Percentiles rank a stretch among this genome's conserved stretches.
Evolutionary conservation across 2,888 invertebrate genomes (phyloP).

Genomic region (Parasteatoda lunata): DNA sequence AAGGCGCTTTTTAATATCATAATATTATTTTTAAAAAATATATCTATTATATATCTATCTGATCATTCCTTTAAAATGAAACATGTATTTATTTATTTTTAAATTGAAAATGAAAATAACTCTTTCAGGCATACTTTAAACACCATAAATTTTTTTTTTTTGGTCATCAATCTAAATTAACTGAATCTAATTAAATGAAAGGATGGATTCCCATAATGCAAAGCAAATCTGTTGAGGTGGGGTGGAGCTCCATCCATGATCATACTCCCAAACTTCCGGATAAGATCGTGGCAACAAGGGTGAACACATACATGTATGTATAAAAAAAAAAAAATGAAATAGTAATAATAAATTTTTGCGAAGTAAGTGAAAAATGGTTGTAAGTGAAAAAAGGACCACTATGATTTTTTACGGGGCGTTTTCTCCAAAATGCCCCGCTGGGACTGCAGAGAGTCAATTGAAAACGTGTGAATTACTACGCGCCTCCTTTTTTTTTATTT

Average conservation of each 20-base stretch:
- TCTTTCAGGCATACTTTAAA: no score
- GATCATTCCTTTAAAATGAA: no score
- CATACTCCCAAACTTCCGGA: conserved; percentile 1
- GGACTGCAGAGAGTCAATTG: conserved; percentile 36
- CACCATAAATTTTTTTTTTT: no score
- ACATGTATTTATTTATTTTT: no score
- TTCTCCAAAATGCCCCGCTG: conserved; percentile 38
- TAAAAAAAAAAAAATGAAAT: background rate
- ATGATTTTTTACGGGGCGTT: conserved; percentile 65
- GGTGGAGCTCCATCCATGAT: background rate
- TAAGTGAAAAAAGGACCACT: conserved; percentile 7
- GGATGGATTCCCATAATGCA: background rate
- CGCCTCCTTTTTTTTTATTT: background rate
- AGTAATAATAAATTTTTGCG: background rate
- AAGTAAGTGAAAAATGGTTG: conserved; percentile 36
- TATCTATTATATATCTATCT: no score
- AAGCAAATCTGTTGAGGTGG: conserved; percentile 4
- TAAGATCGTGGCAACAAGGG: background rate
- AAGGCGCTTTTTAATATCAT: no score
- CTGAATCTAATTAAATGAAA: no score
- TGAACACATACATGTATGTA: background rate
- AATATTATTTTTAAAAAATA: no score
- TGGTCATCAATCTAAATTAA: no score
- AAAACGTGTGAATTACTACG: conserved; percentile 56
- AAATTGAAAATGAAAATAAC: no score